phyloP scores from a whole-genome alignment of 2,888 invertebrate species.

The Quadroppia sp. region DNA sequence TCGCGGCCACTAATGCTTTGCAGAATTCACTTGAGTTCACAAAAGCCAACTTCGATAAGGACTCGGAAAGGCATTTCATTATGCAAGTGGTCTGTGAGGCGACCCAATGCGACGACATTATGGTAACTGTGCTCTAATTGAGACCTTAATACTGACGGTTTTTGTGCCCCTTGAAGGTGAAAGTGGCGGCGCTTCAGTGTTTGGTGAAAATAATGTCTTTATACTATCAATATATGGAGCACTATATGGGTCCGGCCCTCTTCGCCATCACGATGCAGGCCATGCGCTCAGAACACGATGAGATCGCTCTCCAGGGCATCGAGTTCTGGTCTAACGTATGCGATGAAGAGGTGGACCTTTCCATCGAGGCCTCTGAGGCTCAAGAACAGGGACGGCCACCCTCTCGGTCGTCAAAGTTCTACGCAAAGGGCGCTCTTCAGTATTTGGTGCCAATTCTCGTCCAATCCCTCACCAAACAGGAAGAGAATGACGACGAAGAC shows the following conservation, averaged over 20 bases:
- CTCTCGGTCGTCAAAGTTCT: slow-evolving; percentile 83
- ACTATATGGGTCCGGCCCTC: slow-evolving; percentile 95
- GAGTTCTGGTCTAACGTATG: slow-evolving; percentile 99
- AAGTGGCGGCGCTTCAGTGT: slow-evolving; percentile 95
- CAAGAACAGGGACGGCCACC: slow-evolving; percentile 91
- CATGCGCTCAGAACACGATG: slow-evolving; percentile 94
- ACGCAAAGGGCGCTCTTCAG: slow-evolving; percentile 96
- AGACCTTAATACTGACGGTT: neutral
- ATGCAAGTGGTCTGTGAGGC: slow-evolving; percentile 99
- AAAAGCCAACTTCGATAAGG: slow-evolving; percentile 95
- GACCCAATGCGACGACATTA: slow-evolving; percentile 64
- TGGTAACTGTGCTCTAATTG: slow-evolving; percentile 42
- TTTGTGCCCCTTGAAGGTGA: slow-evolving; percentile 62
- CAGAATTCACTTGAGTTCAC: slow-evolving; percentile 98
- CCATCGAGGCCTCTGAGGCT: slow-evolving; percentile 90
- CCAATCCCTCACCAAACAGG: slow-evolving; percentile 90
- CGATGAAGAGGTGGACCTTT: slow-evolving; percentile 95
- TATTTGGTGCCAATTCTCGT: slow-evolving; percentile 90
- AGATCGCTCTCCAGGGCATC: slow-evolving; percentile 94
- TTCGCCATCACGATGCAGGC: slow-evolving; percentile 98
- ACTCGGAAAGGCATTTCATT: slow-evolving; percentile 94
- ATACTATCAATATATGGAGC: slow-evolving; percentile 98
- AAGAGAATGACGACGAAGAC: slow-evolving; percentile 95
- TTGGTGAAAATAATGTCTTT: slow-evolving; percentile 96
- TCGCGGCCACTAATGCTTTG: slow-evolving; percentile 94